phyloP scores from a whole-genome alignment of 2,888 invertebrate genomes.

The Trissolcus japonicus region DNA sequence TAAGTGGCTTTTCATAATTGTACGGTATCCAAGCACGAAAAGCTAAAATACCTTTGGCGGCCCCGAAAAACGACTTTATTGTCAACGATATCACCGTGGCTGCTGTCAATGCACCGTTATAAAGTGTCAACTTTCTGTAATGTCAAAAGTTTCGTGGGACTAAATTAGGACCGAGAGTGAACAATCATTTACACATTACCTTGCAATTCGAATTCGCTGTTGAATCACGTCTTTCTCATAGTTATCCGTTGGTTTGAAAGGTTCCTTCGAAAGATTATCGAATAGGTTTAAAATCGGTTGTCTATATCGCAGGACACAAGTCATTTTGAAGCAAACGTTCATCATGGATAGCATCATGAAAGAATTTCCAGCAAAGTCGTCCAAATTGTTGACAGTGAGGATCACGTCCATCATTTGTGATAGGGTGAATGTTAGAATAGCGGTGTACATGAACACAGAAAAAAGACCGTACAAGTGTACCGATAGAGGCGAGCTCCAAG shows the following conservation, averaged over 20 bases:
- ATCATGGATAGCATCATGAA: constrained; percentile 63
- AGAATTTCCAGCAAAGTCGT: constrained; percentile 62
- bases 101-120: constrained; percentile 38
- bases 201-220: constrained; percentile 16
- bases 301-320: constrained; percentile 51
- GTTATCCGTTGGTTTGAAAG: constrained; percentile 40
- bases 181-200: constrained; percentile 20
- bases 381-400: constrained; percentile 57
- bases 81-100: constrained; percentile 36
- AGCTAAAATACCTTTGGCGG: constrained; percentile 48
- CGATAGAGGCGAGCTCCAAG: constrained; percentile 20
- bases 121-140: constrained; percentile 31
- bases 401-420: constrained; percentile 62
- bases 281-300: constrained; percentile 29
- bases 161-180: neutral
- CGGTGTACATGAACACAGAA: constrained; percentile 51
- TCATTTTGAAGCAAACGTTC: constrained; percentile 59
- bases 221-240: constrained; percentile 16
- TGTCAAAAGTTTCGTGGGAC: neutral
- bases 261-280: constrained; percentile 26
- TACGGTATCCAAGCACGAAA: constrained; percentile 61
- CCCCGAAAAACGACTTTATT: constrained; percentile 39
- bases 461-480: constrained; percentile 46
- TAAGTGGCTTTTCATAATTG: constrained; percentile 29
- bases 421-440: constrained; percentile 60